Evolutionary conservation across 2,113 vertebrate genomes (phyloP), one percentile per base, ranked within the genome.

Genomic region (Oreochromis niloticus): DNA sequence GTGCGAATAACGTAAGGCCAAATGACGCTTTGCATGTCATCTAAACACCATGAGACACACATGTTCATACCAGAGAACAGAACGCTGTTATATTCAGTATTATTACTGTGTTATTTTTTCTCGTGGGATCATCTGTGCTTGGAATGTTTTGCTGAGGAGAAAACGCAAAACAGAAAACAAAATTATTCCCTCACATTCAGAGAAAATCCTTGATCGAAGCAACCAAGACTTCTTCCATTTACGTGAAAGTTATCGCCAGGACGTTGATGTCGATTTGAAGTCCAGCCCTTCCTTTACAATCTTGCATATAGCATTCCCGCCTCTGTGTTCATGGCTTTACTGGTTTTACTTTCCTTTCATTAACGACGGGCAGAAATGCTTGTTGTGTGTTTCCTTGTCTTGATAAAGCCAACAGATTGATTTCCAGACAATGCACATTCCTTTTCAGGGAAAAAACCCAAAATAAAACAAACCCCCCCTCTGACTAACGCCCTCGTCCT

Each of bases 81-180:
- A 39, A 17, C 4, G 34, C 0, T 46, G 30, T 3, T 13, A 39
- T 16, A 39, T 14, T 52, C 43, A 12, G 16, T 13, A 5, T 80
- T 32, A 27, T 30, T 54, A 56, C 27, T 0, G 56, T 12, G 8
- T 48, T 22, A 6, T 59, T 12, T 82, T 57, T 57, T 48, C 27
- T 75, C 16, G 22, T 24, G 48, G 46, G 43, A 27, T 85, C 54
- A 7, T 84, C 61, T 87, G 87, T 86, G 85, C 87, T 81, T 85
- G 82, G 87, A 91, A 93, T 82, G 85, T 89, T 71, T 88, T 32
- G 11, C 13, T 84, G 68, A 81, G 83, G 52, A 82, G 32, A 48
- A 82, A 73, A 88, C 46, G 27, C 52, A 52, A 85, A 85, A 57
- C 32, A 32, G 6, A 80, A 54, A 80, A 34, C 2, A 27, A 71